Evolutionary conservation across 2,113 vertebrate species (phyloP).

Genomic region (Willisornis vidua): DNA sequence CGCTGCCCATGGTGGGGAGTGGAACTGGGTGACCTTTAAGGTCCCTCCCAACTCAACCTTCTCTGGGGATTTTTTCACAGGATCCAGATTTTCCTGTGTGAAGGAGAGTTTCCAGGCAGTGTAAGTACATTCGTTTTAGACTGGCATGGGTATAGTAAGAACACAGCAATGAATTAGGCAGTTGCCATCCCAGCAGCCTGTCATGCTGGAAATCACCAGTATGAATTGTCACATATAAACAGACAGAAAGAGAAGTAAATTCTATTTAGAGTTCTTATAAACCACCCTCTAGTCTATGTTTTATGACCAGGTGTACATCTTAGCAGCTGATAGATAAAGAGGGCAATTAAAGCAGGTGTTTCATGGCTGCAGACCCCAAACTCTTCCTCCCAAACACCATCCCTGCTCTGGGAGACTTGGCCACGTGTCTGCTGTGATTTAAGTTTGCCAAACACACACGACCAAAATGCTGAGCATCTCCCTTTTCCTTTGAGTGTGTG

Average conservation of each 20-base stretch:
- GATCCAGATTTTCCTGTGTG: background rate
- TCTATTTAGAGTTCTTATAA: background rate
- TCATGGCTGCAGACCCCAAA: background rate
- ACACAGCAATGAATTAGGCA: background rate
- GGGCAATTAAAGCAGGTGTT: background rate
- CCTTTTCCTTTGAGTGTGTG: background rate
- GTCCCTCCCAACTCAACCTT: background rate
- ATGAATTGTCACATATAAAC: background rate
- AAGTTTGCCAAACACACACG: rapidly evolving
- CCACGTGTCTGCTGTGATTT: background rate
- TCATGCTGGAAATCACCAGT: background rate
- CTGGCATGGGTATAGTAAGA: background rate
- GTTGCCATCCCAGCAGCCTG: background rate
- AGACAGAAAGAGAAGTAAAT: background rate
- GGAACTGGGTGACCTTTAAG: too few relatives aligned
- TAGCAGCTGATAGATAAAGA: background rate
- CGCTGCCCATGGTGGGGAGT: background rate
- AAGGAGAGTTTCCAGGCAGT: background rate
- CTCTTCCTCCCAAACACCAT: background rate
- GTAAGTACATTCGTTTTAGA: background rate
- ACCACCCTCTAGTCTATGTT: background rate
- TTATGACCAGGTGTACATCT: background rate
- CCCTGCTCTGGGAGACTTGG: background rate
- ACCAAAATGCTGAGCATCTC: too few relatives aligned
- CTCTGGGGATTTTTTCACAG: background rate